phyloP scores from a whole-genome alignment of 2,888 invertebrate genomes.

The Antitype chi region DNA sequence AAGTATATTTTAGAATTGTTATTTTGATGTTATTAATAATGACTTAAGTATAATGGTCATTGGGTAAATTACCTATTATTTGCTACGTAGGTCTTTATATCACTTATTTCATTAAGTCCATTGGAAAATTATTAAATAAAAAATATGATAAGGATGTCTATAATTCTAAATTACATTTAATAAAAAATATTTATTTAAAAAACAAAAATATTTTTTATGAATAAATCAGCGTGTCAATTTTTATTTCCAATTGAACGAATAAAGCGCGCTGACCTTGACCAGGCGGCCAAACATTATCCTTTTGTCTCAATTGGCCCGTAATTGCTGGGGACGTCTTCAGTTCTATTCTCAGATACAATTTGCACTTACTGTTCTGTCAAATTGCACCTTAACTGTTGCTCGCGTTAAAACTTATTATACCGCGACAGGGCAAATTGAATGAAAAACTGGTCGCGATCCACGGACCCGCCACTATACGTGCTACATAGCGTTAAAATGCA shows the following conservation, averaged over 20 bases:
- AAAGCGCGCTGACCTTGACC: slow-evolving; percentile 84
- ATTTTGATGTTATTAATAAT: slow-evolving; percentile 2
- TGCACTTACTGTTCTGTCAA: slow-evolving; percentile 84
- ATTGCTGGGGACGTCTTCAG: slow-evolving; percentile 86
- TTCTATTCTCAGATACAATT: slow-evolving; percentile 89
- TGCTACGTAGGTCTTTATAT: too few species aligned
- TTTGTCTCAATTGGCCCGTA: slow-evolving; percentile 89
- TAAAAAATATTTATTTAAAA: slow-evolving; percentile 16
- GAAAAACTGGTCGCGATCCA: slow-evolving; percentile 25
- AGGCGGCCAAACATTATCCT: slow-evolving; percentile 89
- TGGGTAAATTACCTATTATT: neutral
- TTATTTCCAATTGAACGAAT: slow-evolving; percentile 86
- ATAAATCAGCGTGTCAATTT: slow-evolving; percentile 84
- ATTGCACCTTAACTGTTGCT: slow-evolving; percentile 84
- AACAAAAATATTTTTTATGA: slow-evolving; percentile 61
- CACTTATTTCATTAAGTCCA: neutral
- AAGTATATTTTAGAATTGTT: neutral
- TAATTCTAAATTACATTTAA: neutral
- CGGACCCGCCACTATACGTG: neutral
- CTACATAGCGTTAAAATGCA: slow-evolving; percentile 4
- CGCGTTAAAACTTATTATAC: slow-evolving; percentile 57
- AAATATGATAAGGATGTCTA: too few species aligned
- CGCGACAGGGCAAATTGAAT: slow-evolving; percentile 36
- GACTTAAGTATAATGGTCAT: neutral
- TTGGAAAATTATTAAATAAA: neutral